Evolutionary conservation across 2,888 invertebrate genomes (phyloP).

Genomic region (Trachelus iudaicus): DNA sequence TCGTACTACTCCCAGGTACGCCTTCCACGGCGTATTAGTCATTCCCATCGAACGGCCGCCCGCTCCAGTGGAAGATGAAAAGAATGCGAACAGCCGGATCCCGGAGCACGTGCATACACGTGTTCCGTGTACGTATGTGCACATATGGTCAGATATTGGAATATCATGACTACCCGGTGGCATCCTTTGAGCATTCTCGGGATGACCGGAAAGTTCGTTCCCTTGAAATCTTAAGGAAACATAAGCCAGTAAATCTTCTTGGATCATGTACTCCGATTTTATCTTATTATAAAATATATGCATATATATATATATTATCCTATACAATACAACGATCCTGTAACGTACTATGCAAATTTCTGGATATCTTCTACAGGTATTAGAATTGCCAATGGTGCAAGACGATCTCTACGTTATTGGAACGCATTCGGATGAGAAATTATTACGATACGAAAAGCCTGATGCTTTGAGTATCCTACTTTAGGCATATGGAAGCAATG

Average conservation of each 20-base stretch:
- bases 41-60: background rate
- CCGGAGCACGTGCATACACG: slow-evolving; percentile 32
- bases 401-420: background rate
- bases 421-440: background rate
- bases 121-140: slow-evolving; percentile 41
- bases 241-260: background rate
- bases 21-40: background rate
- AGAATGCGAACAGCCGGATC: slow-evolving; percentile 54
- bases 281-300: background rate
- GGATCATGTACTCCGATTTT: background rate
- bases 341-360: background rate
- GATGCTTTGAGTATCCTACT: background rate
- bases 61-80: slow-evolving; percentile 31
- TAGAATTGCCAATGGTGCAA: background rate
- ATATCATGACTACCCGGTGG: background rate
- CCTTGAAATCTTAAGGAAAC: background rate
- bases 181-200: background rate
- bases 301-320: background rate
- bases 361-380: background rate
- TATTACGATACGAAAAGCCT: background rate
- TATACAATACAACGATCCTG: background rate
- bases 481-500: background rate
- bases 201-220: background rate
- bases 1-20: background rate
- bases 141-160: background rate